phyloP scores from a whole-genome alignment of 2,797 vertebrate genomes.

The Tokudaia tokunoshimensis region DNA sequence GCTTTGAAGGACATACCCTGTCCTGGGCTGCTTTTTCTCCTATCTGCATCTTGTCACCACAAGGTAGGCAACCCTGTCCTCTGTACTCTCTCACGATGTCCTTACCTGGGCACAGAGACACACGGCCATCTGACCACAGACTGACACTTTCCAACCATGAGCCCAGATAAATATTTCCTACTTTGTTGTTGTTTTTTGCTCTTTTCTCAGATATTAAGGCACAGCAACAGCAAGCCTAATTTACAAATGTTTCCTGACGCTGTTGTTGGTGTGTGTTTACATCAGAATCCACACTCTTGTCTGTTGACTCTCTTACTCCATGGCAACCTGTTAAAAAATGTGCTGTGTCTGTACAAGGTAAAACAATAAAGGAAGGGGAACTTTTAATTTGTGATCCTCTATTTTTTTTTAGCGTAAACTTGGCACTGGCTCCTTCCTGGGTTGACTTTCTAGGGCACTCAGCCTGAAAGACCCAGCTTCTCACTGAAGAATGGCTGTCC shows the following conservation, averaged over 20 bases:
- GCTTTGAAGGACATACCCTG: not conserved
- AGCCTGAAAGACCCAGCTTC: not conserved
- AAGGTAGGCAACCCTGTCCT: not conserved
- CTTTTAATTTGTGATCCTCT: not conserved
- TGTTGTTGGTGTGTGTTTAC: not conserved
- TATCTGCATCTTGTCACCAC: not conserved
- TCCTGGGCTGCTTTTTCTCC: not conserved
- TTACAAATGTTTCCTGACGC: not conserved
- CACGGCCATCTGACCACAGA: not conserved
- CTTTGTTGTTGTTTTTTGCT: not conserved
- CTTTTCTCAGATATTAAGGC: not conserved
- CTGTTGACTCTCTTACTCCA: not conserved
- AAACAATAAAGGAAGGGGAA: not conserved
- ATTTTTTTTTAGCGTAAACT: not conserved
- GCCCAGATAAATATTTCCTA: not conserved
- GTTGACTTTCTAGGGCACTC: not conserved
- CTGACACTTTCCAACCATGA: not conserved
- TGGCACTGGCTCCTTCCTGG: not conserved
- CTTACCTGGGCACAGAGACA: not conserved
- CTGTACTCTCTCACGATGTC: not conserved
- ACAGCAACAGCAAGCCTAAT: not conserved
- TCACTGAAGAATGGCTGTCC: not conserved
- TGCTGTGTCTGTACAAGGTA: not conserved
- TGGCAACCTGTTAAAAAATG: not conserved
- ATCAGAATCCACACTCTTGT: not conserved